A percentile compares a stretch with the other conserved stretches of the same genome.
Evolutionary conservation across 2,888 invertebrate species (phyloP).

Genomic region (Erebia epiphron): DNA sequence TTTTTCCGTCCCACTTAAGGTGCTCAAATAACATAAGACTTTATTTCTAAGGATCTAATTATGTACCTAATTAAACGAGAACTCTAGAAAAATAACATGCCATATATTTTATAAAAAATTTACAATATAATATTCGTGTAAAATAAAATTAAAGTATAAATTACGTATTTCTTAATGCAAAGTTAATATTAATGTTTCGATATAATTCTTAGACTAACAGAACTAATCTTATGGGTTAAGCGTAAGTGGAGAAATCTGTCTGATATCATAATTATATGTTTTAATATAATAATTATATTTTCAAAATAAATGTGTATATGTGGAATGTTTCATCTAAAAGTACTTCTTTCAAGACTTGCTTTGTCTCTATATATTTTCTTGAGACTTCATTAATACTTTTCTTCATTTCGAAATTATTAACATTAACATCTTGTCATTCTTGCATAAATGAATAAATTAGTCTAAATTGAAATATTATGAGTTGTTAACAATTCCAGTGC

Average conservation of each 20-base stretch:
- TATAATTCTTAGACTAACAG: conserved; percentile 25
- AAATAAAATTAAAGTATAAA: conserved; percentile 55
- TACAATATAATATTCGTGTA: conserved; percentile 58
- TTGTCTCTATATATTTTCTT: not conserved
- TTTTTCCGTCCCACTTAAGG: conserved; percentile 39
- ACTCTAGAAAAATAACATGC: conserved; percentile 77
- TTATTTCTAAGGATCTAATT: conserved; percentile 56
- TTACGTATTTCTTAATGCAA: conserved; percentile 46
- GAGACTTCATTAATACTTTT: conserved; percentile 9
- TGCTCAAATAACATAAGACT: conserved; percentile 54
- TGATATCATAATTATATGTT: conserved; percentile 6
- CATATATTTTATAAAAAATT: conserved; percentile 77
- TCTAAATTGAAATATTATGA: not conserved
- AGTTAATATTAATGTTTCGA: conserved; percentile 34
- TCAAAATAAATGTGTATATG: not conserved
- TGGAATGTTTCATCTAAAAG: not conserved
- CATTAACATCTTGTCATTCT: conserved; percentile 9
- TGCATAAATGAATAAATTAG: conserved; percentile 16
- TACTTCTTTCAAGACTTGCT: not conserved
- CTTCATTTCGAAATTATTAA: not conserved
- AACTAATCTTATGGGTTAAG: conserved; percentile 44
- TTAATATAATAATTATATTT: not conserved
- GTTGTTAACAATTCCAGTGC: not conserved
- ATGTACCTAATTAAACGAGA: conserved; percentile 22
- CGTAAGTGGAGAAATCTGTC: conserved; percentile 40